phyloP scores from a whole-genome alignment of 2,888 invertebrate genomes.

The Helicoverpa assulta region DNA sequence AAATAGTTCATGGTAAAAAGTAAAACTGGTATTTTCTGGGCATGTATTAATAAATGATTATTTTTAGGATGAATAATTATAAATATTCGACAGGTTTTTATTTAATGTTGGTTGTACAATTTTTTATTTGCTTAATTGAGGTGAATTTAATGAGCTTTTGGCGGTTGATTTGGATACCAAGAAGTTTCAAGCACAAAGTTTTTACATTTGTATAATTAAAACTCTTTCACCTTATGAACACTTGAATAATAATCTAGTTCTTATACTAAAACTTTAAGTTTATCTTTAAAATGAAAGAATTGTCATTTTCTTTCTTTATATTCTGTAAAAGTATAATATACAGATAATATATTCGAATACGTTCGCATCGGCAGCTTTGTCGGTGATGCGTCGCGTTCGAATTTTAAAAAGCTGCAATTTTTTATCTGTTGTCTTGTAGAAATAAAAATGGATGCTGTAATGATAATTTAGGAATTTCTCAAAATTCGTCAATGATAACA shows the following conservation, averaged over 20 bases:
- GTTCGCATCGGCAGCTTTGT: conserved; percentile 67
- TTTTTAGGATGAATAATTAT: too few species aligned
- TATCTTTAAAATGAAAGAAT: conserved; percentile 41
- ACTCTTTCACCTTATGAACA: background rate
- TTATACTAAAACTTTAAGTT: conserved; percentile 31
- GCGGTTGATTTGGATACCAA: too few species aligned
- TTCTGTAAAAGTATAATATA: conserved; percentile 52
- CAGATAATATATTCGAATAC: conserved; percentile 64
- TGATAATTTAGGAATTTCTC: conserved; percentile 41
- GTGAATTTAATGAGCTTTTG: too few species aligned
- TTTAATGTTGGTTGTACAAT: background rate
- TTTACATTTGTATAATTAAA: too few species aligned
- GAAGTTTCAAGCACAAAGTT: too few species aligned
- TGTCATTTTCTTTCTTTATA: conserved; percentile 36
- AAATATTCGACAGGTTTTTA: too few species aligned
- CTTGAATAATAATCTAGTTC: conserved; percentile 3
- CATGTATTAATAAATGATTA: too few species aligned
- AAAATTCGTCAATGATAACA: conserved; percentile 41
- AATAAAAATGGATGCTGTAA: conserved; percentile 46
- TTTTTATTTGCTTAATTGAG: too few species aligned
- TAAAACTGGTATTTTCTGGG: background rate
- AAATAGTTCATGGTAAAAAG: background rate
- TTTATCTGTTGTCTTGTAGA: conserved; percentile 53
- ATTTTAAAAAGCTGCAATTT: conserved; percentile 67
- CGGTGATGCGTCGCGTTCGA: conserved; percentile 60